These are phyloP conservation scores for Pungitius pungitius DNA, from an alignment of 2,113 vertebrate species.

Conservation along the genomic window DNA sequence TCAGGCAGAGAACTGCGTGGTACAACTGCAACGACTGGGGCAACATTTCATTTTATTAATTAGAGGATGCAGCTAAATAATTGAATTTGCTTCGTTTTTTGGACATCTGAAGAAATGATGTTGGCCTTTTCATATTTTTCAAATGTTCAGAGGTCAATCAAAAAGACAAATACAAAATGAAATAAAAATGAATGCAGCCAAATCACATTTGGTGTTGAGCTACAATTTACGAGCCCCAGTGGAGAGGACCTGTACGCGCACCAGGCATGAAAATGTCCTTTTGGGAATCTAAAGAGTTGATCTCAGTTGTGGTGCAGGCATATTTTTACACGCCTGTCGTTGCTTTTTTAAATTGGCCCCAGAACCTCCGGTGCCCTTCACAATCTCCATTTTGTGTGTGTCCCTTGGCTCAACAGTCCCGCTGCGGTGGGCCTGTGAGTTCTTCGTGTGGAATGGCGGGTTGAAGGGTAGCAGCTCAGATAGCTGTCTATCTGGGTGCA, in stretches of 20 bases:
- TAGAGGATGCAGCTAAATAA: not conserved
- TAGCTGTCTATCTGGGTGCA: slow-evolving; percentile 81
- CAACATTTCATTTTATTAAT: not conserved
- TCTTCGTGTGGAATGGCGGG: slow-evolving; percentile 69
- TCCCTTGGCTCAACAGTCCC: slow-evolving; percentile 46
- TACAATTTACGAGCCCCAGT: not conserved
- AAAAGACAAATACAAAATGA: not conserved
- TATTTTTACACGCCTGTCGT: not conserved
- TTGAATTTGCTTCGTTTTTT: not conserved
- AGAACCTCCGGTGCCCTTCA: not conserved
- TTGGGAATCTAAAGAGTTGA: not conserved
- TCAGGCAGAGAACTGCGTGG: not conserved
- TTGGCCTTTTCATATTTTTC: not conserved
- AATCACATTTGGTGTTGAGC: not conserved
- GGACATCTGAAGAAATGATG: not conserved
- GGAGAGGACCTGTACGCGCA: not conserved
- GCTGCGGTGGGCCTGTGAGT: slow-evolving; percentile 39
- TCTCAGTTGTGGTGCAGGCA: not conserved
- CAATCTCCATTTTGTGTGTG: slow-evolving; percentile 69
- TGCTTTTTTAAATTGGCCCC: slow-evolving; percentile 3
- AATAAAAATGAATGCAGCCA: no score
- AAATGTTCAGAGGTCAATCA: not conserved
- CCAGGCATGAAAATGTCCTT: slow-evolving; percentile 14
- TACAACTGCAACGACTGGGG: not conserved
- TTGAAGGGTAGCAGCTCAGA: slow-evolving; percentile 72